Base-by-base conservation (phyloP, 1,140 invertebrate species). In the Rhagoletis zephyria region DNA sequence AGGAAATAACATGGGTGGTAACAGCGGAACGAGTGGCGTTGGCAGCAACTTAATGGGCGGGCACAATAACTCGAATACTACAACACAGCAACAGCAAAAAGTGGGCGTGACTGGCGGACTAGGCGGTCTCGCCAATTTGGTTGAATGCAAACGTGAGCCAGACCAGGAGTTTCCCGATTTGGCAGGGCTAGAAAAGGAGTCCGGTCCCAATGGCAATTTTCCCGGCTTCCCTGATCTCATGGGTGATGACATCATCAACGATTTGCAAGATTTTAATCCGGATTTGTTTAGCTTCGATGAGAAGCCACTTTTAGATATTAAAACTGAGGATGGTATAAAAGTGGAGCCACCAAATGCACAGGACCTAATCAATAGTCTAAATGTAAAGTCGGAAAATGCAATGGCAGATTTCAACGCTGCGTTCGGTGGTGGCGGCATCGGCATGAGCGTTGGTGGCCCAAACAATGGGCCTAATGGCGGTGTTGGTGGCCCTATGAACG, bases 121-220 rank as follows among this genome's bases (percentile, higher is more conserved):
- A 16, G 90, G 90, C 42, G 95, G 95, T 88, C 93, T 95, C 40
- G 92, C 95, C 88, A 94, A 94, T 91, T 90, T 96, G 89, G 94
- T 97, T 16, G 96, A 97, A 91, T 98, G 97, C 93, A 97, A 98
- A 89, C 96, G 97, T 87, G 97, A 98, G 45, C 95, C 95, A 1
- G 96, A 97, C 89, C 95, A 96, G 91, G 96, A 97, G 90, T 97
- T 97, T 92, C 96, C 96, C 4, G 96, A 97, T 90, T 92, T 97
- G 86, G 96, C 96, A 0, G 96, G 96, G 0, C 91, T 97, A 65
- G 96, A 97, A 89, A 96, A 97, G 89, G 97, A 97, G 89, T 95
- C 95, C 0, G 95, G 95, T 0, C 95, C 95, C 1, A 95, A 95
- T 88, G 95, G 95, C 1, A 95, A 95, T 40, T 96, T 97, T 90